Base-by-base conservation (phyloP, 1,140 invertebrate genomes). In the Adoxophyes honmai region DNA sequence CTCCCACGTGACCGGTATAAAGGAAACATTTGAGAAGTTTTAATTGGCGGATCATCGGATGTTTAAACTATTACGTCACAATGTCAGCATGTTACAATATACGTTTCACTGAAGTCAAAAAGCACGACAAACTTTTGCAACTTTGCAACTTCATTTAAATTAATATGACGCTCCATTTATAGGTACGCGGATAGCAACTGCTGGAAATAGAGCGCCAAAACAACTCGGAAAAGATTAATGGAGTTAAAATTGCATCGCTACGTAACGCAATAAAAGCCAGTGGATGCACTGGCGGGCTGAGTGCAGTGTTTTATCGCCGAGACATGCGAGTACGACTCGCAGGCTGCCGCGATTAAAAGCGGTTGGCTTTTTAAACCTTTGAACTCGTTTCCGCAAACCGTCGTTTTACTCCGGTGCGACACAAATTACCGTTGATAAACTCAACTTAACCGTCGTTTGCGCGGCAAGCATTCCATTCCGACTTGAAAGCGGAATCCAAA, bases 211-310 rank as follows among this genome's bases (percentile, higher is more conserved):
- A 80, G 63, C 68, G 73, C 66, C 68, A 71, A 78, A 76, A 79
- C 73, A 76, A 68, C 68, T 65, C 64, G 56, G 66, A 69, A 76
- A 81, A 84, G 81, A 86, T 87, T 84, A 87, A 87, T 84, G 79
- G 81, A 70, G 70, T 73, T 76, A 77, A 81, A 87, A 85, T 85
- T 84, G 75, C 81, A 82, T 79, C 62, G 75, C 72, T 69, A 70
- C 67, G 73, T 60, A 55, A 72, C 77, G 79, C 75, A 83, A 83
- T 84, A 87, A 83, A 73, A 82, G 66, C 63, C 61, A 62, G 64
- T 56, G 64, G 75, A 69, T 61, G 66, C 70, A 58, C 62, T 62
- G 61, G 56, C 52, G 35, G n/a, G 57, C 60, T 36, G 60, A 72
- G 64, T 62, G 64, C 70, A 66, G 59, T 77, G 64, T 79, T 82